phyloP scores from a whole-genome alignment of 2,797 vertebrate species.

The Falco concolor region DNA sequence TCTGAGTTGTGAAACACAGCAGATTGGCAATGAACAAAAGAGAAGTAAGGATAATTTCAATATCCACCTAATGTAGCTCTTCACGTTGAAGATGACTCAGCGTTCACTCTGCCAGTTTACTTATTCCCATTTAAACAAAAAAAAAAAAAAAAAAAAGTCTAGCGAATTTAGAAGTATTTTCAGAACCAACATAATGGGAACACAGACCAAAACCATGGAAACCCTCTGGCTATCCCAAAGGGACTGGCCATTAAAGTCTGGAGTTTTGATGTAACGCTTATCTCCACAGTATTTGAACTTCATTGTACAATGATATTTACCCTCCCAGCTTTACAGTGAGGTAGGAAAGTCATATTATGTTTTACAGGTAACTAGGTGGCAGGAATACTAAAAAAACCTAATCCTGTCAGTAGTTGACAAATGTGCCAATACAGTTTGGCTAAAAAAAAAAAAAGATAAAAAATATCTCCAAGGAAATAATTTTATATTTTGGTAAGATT shows the following conservation, averaged over 20 bases:
- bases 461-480: not conserved
- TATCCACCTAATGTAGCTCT: not conserved
- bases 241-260: not conserved
- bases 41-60: not conserved
- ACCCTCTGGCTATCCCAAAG: not conserved
- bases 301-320: not conserved
- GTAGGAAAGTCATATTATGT: not conserved
- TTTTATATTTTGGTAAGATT: not conserved
- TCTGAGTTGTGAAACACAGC: not conserved
- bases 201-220: not conserved
- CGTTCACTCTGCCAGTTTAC: not conserved
- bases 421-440: not conserved
- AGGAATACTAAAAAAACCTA: not conserved
- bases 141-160: too few relatives aligned
- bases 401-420: not conserved
- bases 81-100: not conserved
- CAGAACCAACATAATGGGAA: not conserved
- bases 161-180: not conserved
- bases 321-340: not conserved
- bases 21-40: not conserved
- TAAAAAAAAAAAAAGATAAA: not conserved
- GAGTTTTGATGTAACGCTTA: not conserved
- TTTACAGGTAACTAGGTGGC: not conserved
- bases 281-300: not conserved
- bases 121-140: not conserved